phyloP scores from a whole-genome alignment of 1,140 invertebrate genomes.

The Archegozetes longisetosus region DNA sequence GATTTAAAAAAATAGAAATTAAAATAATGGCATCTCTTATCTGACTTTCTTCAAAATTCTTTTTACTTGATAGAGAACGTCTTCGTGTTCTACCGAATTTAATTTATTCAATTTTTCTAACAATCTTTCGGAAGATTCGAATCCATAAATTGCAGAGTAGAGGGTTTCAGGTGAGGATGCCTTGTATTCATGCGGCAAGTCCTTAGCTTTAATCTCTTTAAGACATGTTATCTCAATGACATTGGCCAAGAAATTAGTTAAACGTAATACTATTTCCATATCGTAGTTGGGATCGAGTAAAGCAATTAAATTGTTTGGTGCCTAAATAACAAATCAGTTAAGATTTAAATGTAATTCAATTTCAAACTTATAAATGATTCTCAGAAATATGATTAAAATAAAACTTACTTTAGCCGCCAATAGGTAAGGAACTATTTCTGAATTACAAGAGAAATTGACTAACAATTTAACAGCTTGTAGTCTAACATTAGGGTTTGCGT shows the following conservation, averaged over 20 bases:
- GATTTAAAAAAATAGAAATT: no score
- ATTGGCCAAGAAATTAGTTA: slow-evolving; percentile 39
- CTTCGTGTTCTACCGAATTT: slow-evolving; percentile 34
- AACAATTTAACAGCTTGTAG: slow-evolving; percentile 42
- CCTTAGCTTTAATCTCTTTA: slow-evolving; percentile 31
- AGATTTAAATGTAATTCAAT: no score
- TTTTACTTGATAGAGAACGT: slow-evolving; percentile 32
- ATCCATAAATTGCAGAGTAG: slow-evolving; percentile 36
- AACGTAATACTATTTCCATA: slow-evolving; percentile 36
- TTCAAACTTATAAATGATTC: neutral
- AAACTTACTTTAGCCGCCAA: slow-evolving; percentile 38
- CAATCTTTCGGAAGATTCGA: slow-evolving; percentile 31
- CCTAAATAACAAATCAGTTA: neutral
- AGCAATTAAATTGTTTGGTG: slow-evolving; percentile 34
- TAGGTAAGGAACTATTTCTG: slow-evolving; percentile 42
- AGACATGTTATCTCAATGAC: slow-evolving; percentile 32
- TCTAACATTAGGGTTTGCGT: slow-evolving; percentile 26
- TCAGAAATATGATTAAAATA: neutral
- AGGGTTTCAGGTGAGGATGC: slow-evolving; percentile 42
- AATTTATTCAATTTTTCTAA: slow-evolving; percentile 34
- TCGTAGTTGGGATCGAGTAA: slow-evolving; percentile 32
- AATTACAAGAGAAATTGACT: slow-evolving; percentile 46
- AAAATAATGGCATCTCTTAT: no score
- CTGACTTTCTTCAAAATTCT: slow-evolving; percentile 20
- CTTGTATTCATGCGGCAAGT: slow-evolving; percentile 38